Evolutionary conservation across 2,113 vertebrate species (phyloP), one percentile per base, ranked within the genome.

Genomic region (Rhinolophus ferrumequinum): DNA sequence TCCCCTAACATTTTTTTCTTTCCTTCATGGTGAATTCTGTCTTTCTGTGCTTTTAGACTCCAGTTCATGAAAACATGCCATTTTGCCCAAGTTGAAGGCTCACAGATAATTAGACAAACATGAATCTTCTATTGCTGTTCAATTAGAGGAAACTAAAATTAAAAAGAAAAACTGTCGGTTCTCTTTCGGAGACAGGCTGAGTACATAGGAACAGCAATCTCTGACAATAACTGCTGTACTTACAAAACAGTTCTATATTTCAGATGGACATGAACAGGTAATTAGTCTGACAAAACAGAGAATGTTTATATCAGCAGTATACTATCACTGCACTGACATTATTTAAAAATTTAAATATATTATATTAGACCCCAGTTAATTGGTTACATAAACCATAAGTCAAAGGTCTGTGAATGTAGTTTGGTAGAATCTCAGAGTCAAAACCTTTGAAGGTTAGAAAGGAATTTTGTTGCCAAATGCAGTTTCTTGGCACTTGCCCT

Each of bases 371-470:
- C 10, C n/a, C 35, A 67, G 47, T 28, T 84, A 60, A 28, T 60
- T 83, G 22, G 16, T 52, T 80, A 41, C 50, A 30, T 85, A 30
- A 58, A 16, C 7, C 35, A n/a, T 50, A 50, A 87, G 38, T 18
- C 69, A 88, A 85, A 80, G 5, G 56, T 87, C 28, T 47, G 66
- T 72, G 24, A 86, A 66, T 52, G 4, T 66, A 70, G 16, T 80
- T 87, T 16, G 58, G n/a, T 62, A 30, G 54, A 69, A 77, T 82
- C 47, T 82, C 52, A 62, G 60, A 95, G 70, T 91, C 47, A 84
- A 88, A 96, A 73, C 30, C 28, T 86, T 96, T 82, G 79, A 94
- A 62, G 90, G 86, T 96, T 96, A 95, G 72, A 88, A 72, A 79
- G 58, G 76, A 92, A 93, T 90, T 88, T 47, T 80, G 15, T 82